Evolutionary conservation across 2,113 vertebrate species (phyloP).

Genomic region (Synchiropus splendidus): DNA sequence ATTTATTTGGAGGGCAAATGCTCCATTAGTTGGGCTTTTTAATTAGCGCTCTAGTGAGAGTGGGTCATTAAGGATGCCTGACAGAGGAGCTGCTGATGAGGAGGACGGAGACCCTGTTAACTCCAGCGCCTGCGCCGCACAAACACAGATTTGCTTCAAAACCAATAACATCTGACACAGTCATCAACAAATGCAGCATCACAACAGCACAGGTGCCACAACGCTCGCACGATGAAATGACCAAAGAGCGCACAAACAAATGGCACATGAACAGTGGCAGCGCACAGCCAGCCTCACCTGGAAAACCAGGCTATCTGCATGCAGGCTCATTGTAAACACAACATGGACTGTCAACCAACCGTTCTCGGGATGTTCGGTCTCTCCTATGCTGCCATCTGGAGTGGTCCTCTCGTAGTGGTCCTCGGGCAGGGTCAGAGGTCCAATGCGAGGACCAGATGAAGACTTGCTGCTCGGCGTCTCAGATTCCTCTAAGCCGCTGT

Average conservation of each 20-base stretch:
- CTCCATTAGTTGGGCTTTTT: slow-evolving; percentile 68
- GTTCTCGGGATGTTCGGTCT: slow-evolving; percentile 96
- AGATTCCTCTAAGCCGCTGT: slow-evolving; percentile 95
- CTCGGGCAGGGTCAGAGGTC: slow-evolving; percentile 90
- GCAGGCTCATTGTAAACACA: slow-evolving; percentile 31
- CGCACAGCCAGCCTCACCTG: slow-evolving; percentile 7
- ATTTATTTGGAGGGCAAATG: slow-evolving; percentile 69
- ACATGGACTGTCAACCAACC: slow-evolving; percentile 64
- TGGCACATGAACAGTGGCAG: slow-evolving; percentile 13
- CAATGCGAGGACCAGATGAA: slow-evolving; percentile 90
- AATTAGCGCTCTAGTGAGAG: slow-evolving; percentile 69
- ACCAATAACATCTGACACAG: slow-evolving; percentile 35
- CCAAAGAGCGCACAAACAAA: slow-evolving; percentile 31
- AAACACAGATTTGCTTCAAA: slow-evolving; percentile 22
- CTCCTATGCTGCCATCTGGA: slow-evolving; percentile 96
- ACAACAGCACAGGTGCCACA: slow-evolving; percentile 22
- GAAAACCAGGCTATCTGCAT: slow-evolving; percentile 30
- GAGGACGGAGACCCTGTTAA: slow-evolving; percentile 46
- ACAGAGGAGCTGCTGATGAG: slow-evolving; percentile 63
- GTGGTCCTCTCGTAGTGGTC: slow-evolving; percentile 97
- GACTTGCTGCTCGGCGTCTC: slow-evolving; percentile 98
- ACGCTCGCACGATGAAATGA: slow-evolving; percentile 19
- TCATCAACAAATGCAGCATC: slow-evolving; percentile 31
- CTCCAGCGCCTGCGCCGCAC: slow-evolving; percentile 17
- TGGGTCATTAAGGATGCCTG: slow-evolving; percentile 68